Evolutionary conservation across 2,888 invertebrate genomes (phyloP).

Genomic region (Onchidella celtica): DNA sequence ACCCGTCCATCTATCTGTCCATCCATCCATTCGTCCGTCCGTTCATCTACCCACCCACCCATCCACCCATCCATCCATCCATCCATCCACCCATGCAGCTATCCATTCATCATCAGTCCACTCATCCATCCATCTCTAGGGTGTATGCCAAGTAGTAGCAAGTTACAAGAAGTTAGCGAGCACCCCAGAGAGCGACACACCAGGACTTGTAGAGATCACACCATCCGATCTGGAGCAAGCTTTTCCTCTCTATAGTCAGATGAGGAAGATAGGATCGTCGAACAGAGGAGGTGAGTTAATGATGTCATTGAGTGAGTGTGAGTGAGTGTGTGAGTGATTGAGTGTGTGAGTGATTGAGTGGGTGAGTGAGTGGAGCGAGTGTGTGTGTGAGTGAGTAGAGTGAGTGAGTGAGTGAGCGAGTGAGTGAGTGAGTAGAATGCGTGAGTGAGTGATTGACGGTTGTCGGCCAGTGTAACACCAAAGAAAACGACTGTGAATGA

Average conservation of each 20-base stretch:
- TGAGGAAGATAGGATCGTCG: slow-evolving; percentile 58
- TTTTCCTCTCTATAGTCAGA: slow-evolving; percentile 64
- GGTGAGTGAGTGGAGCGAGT: no score
- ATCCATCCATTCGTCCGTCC: background rate
- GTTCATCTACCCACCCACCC: background rate
- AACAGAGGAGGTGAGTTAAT: background rate
- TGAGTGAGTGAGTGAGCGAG: no score
- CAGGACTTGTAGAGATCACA: background rate
- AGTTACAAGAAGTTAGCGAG: slow-evolving; percentile 36
- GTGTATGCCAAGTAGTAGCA: slow-evolving; percentile 46
- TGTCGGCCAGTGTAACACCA: no score
- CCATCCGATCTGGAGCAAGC: slow-evolving; percentile 57
- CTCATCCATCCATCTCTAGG: slow-evolving; percentile 30
- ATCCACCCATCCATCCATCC: background rate
- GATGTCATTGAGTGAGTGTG: background rate
- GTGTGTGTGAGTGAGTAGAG: no score
- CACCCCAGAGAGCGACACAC: slow-evolving; percentile 12
- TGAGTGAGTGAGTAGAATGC: no score
- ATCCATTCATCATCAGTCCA: background rate
- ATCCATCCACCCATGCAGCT: background rate
- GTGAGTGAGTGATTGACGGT: no score
- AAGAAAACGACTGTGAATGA: no score
- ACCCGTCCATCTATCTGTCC: background rate
- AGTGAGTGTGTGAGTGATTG: no score
- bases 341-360: no score